Evolutionary conservation across 2,113 vertebrate genomes (phyloP), one percentile per base, ranked within the genome.

Genomic region (Corythoichthys haematopterus): DNA sequence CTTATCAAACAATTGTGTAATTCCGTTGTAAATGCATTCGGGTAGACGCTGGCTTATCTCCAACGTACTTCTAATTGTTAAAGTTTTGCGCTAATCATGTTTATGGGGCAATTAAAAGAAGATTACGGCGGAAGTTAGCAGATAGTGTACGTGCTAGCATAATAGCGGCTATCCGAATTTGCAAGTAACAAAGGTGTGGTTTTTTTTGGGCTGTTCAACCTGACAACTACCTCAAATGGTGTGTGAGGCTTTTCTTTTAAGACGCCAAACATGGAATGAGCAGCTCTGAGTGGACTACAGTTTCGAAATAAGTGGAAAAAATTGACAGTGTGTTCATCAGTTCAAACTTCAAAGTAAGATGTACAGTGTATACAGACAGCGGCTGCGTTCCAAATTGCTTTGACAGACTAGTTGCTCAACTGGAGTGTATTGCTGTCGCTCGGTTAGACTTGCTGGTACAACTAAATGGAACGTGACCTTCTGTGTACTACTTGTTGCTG

Each of bases 61-160:
- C 59, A 59, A 38, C 36, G 2, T 35, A 3, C 57, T 60, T 40
- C 16, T 10, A 12, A 12, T 2, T 52, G 16, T 20, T 6, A 6
- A 7, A 52, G 3, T 33, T 33, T 12, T 2, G 2, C 1, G 11
- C 2, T 33, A 6, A 13, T 3, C 40, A 10, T 6, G 6, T 13
- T 12, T 15, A 0, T 57, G 13, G 13, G 33, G 28, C 12, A 57
- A 57, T 36, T 57, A 14, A 35, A 56, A 57, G n/a, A 35, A 2
- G 8, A 46, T 28, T 6, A n/a, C 11, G 58, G 40, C 40, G 8
- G 43, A 8, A 45, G 60, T 47, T 62, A 62, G 60, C 60, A 12
- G 37, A 62, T 14, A 46, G 59, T 45, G 8, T 62, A 62, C n/a
- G 28, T 46, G 60, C 60, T 62, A 62, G 20, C 60, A 46, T 15